Percentiles rank a stretch among this genome's conserved stretches.
These are phyloP conservation scores for Cerastis rubricosa DNA, from an alignment of 2,888 invertebrate genomes.

Conservation along the genomic window DNA sequence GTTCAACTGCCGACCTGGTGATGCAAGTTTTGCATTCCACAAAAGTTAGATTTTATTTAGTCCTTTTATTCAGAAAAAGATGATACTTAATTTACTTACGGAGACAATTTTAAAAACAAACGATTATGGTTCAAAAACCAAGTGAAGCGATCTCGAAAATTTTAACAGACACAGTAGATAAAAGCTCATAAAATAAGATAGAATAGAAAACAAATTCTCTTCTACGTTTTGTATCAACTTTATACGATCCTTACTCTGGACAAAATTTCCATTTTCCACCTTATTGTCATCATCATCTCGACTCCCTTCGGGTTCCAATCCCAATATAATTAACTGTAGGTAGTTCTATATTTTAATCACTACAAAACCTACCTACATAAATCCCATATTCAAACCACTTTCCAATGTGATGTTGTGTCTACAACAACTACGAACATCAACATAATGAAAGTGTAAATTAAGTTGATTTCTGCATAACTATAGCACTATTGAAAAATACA, in stretches of 20 bases:
- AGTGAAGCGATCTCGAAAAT: too few relatives aligned
- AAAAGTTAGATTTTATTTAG: too few relatives aligned
- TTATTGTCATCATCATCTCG: not conserved
- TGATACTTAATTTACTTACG: too few relatives aligned
- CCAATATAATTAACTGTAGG: slow-evolving; percentile 5
- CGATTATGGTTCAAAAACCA: too few relatives aligned
- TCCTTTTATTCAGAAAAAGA: too few relatives aligned
- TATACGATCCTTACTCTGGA: slow-evolving; percentile 1
- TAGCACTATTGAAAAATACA: not conserved
- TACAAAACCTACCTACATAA: too few relatives aligned
- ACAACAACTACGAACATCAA: not conserved
- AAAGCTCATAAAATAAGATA: not conserved
- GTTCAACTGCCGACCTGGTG: too few relatives aligned
- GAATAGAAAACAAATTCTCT: not conserved
- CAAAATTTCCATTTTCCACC: not conserved
- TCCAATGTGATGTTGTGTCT: not conserved
- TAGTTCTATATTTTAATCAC: not conserved
- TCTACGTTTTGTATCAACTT: not conserved
- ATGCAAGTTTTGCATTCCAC: too few relatives aligned
- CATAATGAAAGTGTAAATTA: not conserved
- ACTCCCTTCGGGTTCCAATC: not conserved
- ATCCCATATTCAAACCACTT: not conserved
- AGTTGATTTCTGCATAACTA: not conserved
- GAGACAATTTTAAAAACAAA: too few relatives aligned
- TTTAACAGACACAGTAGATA: not conserved